These are phyloP conservation scores for Bradynema listronoti DNA, from an alignment of 1,140 invertebrate genomes.

Conservation along the genomic window DNA sequence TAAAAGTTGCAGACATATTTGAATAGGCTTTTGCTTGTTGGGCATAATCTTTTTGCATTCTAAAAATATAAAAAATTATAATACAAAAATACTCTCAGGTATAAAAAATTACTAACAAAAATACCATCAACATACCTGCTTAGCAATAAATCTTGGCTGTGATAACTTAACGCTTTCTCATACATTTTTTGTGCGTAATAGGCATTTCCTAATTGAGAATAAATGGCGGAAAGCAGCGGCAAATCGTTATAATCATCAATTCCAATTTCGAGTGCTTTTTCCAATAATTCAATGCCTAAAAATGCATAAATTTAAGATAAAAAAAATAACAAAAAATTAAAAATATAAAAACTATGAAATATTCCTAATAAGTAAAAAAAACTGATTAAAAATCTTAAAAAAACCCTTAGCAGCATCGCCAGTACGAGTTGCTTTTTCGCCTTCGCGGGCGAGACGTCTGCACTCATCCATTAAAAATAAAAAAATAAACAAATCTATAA, in stretches of 20 bases:
- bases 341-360: background rate
- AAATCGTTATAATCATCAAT: slow-evolving; percentile 12
- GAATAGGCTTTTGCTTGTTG: slow-evolving; percentile 14
- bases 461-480: slow-evolving; percentile 15
- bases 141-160: slow-evolving; percentile 9
- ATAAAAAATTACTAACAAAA: background rate
- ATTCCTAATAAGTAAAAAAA: background rate
- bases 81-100: background rate
- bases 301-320: background rate
- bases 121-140: slow-evolving; percentile 13
- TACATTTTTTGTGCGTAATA: slow-evolving; percentile 17
- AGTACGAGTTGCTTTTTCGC: slow-evolving; percentile 14
- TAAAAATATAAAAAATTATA: background rate
- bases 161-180: slow-evolving; percentile 7
- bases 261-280: slow-evolving; percentile 5
- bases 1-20: slow-evolving; percentile 12
- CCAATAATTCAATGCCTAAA: slow-evolving; percentile 14
- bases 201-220: slow-evolving; percentile 17
- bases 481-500: too few species aligned
- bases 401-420: slow-evolving; percentile 13
- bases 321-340: too few species aligned
- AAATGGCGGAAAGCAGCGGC: slow-evolving; percentile 16
- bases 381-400: background rate
- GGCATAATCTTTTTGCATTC: slow-evolving; percentile 15
- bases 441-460: slow-evolving; percentile 16